Percentiles rank a stretch among this genome's conserved stretches.
Conservation (phyloP, 1,140 invertebrate genomes). For the Ptiloglossa arizonensis region DNA sequence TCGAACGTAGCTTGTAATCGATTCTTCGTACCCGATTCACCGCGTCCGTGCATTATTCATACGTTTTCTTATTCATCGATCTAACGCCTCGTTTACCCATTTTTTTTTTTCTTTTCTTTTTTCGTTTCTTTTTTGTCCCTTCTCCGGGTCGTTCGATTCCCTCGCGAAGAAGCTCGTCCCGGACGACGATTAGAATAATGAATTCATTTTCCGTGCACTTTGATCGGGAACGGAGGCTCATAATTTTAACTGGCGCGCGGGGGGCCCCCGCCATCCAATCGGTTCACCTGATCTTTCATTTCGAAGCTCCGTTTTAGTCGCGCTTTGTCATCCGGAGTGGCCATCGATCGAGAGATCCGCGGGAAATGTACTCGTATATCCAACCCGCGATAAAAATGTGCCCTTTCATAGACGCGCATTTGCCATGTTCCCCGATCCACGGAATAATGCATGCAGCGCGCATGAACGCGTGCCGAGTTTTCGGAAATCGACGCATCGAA, state of each 20-base stretch:
- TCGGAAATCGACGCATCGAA: no score
- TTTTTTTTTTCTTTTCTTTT: neutral
- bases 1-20: slow-evolving; percentile 11
- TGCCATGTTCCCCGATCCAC: neutral
- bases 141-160: neutral
- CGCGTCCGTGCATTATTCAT: slow-evolving; percentile 32
- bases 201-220: slow-evolving; percentile 29
- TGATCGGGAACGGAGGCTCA: neutral
- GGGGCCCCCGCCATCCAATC: neutral
- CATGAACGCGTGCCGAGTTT: no score
- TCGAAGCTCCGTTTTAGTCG: neutral
- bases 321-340: slow-evolving; percentile 24
- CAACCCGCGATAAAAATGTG: slow-evolving; percentile 5
- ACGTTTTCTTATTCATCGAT: neutral
- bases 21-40: neutral
- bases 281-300: slow-evolving; percentile 10
- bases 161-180: neutral
- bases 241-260: neutral
- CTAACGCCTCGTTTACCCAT: neutral
- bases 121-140: no score
- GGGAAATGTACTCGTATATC: neutral
- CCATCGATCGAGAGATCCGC: slow-evolving; percentile 17
- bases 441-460: neutral
- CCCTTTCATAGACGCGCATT: neutral
- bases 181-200: slow-evolving; percentile 4